Base-by-base conservation (phyloP, 1,140 invertebrate species). In the Drosophila watanabei region DNA sequence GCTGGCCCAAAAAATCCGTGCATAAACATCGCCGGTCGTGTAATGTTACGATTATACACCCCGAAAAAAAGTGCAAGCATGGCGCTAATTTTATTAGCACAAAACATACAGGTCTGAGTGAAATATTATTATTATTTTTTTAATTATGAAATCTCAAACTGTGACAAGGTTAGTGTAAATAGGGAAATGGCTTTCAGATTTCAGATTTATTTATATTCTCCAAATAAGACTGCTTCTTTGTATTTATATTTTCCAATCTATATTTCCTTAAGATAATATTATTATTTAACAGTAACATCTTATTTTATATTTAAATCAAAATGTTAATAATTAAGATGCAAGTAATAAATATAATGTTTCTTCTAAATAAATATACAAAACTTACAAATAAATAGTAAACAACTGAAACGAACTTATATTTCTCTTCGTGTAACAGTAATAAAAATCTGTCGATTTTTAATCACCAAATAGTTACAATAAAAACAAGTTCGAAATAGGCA, bases 11-110 rank as follows among this genome's bases (percentile, higher is more conserved):
- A 73, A 79, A 79, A 79, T 71, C 58, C 70, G 73, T 65, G 76
- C 80, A 88, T 89, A 89, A 89, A 84, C 81, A 79, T 85, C 54
- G 64, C 16, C 39, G 69, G 69, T 70, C 49, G 49, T 71, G 49
- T 71, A 71, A 71, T 69, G 39, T 71, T 71, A 69, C 68, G 48
- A 56, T 33, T 20, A 46, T 66, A 66, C 63, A 66, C 58, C 14
- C 14, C 20, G n/a, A 46, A 18, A 39, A 69, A 39, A 77, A 39
- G 1, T 57, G 33, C 54, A 57, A 16, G 20, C 14, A 57, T 56
- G 13, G 5, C 33, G 5, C 14, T 14, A 6, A 56, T 37, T 56
- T 56, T 56, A 56, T 56, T 66, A 49, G 16, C 20, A 13, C n/a
- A 2, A 16, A 9, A 1, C 39, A 39, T 28, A 68, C 30, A 56